Evolutionary conservation across 2,113 vertebrate species (phyloP), one percentile per base, ranked within the genome.

Genomic region (Empidonax alnorum): DNA sequence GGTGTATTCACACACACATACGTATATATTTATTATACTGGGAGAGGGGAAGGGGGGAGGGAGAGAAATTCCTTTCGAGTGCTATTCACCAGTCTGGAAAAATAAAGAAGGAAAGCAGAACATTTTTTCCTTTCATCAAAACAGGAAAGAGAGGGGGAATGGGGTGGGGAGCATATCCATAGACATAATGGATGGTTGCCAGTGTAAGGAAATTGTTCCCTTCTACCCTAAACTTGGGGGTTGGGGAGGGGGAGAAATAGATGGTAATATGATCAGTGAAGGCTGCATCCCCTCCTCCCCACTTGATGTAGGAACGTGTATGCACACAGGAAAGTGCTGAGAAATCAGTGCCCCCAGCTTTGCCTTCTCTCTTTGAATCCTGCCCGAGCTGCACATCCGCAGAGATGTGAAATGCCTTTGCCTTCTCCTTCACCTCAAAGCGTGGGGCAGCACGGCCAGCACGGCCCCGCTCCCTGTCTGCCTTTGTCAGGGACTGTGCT

Each of bases 91-190:
- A 95, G 97, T 98, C 98, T 97, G 98, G 98, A 98, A 98, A 98
- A 98, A 98, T 98, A 98, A 98, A 98, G 98, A 98, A 98, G 98
- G 98, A 97, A 98, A 98, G 97, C 97, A 96, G 97, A 97, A 97
- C 97, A 97, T 97, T 96, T 95, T 98, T 98, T 97, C 97, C 98
- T 98, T 98, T 97, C 97, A 98, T 98, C 98, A 98, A 98, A 98
- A 98, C 98, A 98, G 98, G 98, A 98, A 98, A 97, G 92, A 97
- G 96, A 76, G 78, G 96, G 95, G 67, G 67, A 79, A 96, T 96
- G 93, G 92, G 95, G 93, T 93, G 96, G 89, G 53, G 82, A 78
- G 46, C 87, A 90, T 93, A 84, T 95, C 89, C 77, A 53, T 86
- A 89, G 95, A 87, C 53, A 94, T 96, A 92, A 95, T 95, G 93